These are phyloP conservation scores for Bombyx mandarina DNA, from an alignment of 1,140 invertebrate species.

Conservation along the genomic window DNA sequence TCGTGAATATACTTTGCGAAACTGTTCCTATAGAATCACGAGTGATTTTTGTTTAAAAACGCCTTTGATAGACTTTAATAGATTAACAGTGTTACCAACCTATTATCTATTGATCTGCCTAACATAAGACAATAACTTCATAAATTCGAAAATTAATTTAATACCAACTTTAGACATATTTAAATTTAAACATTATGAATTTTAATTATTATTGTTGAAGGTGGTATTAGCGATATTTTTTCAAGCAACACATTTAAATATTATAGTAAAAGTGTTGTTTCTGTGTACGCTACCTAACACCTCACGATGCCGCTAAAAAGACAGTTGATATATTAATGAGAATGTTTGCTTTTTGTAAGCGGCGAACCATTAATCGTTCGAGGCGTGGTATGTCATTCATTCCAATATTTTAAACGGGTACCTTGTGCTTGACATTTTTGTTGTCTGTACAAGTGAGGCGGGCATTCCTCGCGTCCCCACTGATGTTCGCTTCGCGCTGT, in stretches of 20 bases:
- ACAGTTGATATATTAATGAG: slow-evolving; percentile 71
- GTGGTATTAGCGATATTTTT: no score
- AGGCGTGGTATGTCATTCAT: slow-evolving; percentile 68
- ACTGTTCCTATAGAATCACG: no score
- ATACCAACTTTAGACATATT: no score
- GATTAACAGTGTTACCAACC: no score
- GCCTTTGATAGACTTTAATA: no score
- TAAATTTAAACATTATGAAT: no score
- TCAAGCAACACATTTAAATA: neutral
- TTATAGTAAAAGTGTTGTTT: neutral
- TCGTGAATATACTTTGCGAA: no score
- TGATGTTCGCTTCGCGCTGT: slow-evolving; percentile 11
- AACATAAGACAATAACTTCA: no score
- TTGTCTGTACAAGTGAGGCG: slow-evolving; percentile 48
- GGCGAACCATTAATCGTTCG: slow-evolving; percentile 60
- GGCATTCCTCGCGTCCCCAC: slow-evolving; percentile 34
- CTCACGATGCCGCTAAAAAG: slow-evolving; percentile 51
- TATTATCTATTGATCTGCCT: no score
- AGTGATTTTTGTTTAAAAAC: no score
- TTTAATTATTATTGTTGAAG: no score
- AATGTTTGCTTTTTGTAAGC: slow-evolving; percentile 60
- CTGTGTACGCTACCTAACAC: slow-evolving; percentile 40
- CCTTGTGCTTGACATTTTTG: slow-evolving; percentile 51
- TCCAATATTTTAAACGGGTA: slow-evolving; percentile 66
- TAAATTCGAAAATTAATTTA: no score